Conservation (phyloP, 2,888 invertebrate genomes). For the Cerceris rybyensis region DNA sequence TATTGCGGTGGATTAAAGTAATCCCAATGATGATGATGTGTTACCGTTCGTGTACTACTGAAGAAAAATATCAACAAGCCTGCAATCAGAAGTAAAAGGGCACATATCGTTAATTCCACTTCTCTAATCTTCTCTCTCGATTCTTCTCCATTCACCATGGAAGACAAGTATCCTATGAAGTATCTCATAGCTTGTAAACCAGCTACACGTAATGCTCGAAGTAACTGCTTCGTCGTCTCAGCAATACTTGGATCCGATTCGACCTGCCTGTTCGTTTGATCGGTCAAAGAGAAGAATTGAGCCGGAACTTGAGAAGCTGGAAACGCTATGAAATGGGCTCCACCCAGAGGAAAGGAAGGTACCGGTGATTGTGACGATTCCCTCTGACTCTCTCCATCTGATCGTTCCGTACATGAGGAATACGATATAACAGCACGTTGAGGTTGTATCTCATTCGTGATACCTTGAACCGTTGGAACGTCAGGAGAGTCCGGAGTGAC, state of each 20-base stretch:
- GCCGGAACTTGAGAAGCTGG: conserved; percentile 74
- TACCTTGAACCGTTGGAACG: conserved; percentile 40
- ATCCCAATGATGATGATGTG: conserved; percentile 94
- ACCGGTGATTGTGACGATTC: conserved; percentile 61
- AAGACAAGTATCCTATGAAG: conserved; percentile 86
- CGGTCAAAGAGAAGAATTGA: conserved; percentile 65
- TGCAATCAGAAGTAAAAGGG: conserved; percentile 90
- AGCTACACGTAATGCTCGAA: conserved; percentile 87
- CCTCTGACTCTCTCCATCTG: conserved; percentile 52
- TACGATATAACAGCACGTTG: conserved; percentile 77
- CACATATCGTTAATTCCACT: conserved; percentile 89
- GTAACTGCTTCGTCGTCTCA: conserved; percentile 88
- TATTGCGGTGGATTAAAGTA: conserved; percentile 91
- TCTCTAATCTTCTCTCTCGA: conserved; percentile 85
- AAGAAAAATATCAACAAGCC: conserved; percentile 90
- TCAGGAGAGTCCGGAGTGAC: conserved; percentile 76
- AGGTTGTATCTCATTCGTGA: conserved; percentile 57
- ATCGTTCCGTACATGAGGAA: conserved; percentile 72
- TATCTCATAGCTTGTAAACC: conserved; percentile 86
- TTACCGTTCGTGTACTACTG: conserved; percentile 86
- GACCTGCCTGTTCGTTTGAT: conserved; percentile 48
- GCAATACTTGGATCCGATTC: conserved; percentile 84
- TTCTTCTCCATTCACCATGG: conserved; percentile 85
- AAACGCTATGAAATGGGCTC: conserved; percentile 73
- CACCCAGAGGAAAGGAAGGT: conserved; percentile 43